Base-by-base conservation (phyloP, 1,140 invertebrate species). In the Drosophila fuyamai region DNA sequence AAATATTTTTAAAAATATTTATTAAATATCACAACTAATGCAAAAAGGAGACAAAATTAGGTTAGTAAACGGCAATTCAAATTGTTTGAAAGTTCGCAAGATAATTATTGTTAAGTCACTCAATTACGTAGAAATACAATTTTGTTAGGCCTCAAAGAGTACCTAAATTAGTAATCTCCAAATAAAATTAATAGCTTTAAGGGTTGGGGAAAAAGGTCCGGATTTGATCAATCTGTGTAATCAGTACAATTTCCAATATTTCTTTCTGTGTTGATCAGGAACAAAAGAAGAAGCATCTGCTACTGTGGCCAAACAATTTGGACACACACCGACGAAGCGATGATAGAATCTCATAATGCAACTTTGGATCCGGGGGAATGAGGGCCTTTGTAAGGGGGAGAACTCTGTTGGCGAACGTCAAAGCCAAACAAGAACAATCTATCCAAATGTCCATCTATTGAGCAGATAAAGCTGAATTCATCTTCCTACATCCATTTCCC, bases 401-500 rank as follows among this genome's bases (percentile, higher is more conserved):
- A 56, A 54, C 41, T 55, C 48, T 73, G 66, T 51, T 48, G 61
- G 48, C 65, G 13, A 54, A 81, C 81, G 83, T 86, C 83, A 88
- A 82, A 88, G 84, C 80, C 86, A 89, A 89, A 89, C 85, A 84
- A 89, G 86, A 90, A 90, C 86, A 90, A 90, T 90, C 86, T 90
- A 90, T 90, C 88, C 88, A 91, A 91, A 88, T 88, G 88, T 91
- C 88, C 78, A 88, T 89, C 88, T 91, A 88, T 88, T 91, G 88
- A 76, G 60, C 83, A 88, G 88, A 91, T 91, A 91, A 91, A 91
- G 71, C 85, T 65, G 74, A 81, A 79, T 55, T 72, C 71, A 83
- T 70, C 80, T 82, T 32, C 29, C 29, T 32, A 8, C 40, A 59
- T 46, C 55, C 43, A 54, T 23, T 57, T 62, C 47, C 47, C 44